Evolutionary conservation across 1,140 invertebrate species (phyloP).

Genomic region (Nylanderia fulva): DNA sequence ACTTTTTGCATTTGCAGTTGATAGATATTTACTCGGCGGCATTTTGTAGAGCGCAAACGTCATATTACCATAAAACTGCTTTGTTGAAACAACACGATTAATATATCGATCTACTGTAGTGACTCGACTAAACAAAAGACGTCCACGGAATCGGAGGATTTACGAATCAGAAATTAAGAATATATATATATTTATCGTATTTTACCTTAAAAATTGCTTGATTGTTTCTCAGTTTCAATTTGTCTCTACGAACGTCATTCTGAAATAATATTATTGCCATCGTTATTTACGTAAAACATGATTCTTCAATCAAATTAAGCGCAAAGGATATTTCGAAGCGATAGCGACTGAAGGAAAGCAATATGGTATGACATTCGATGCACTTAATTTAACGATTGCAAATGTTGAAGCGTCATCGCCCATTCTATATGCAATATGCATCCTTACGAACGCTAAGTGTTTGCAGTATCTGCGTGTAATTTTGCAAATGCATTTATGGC

Average conservation of each 20-base stretch:
- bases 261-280: neutral
- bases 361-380: neutral
- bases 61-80: conserved; percentile 9
- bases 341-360: neutral
- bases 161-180: neutral
- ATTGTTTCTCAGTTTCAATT: conserved; percentile 8
- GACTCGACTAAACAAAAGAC: conserved; percentile 21
- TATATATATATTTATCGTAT: conserved; percentile 2
- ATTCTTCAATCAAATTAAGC: conserved; percentile 11
- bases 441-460: neutral
- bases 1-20: conserved; percentile 30
- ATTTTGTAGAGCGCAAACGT: conserved; percentile 16
- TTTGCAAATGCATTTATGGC: neutral
- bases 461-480: neutral
- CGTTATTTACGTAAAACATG: neutral
- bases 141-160: neutral
- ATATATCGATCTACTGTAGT: conserved; percentile 21
- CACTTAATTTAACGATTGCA: neutral
- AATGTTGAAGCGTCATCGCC: neutral
- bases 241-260: neutral
- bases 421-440: neutral
- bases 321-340: neutral
- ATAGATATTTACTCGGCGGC: conserved; percentile 31
- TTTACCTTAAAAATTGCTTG: neutral
- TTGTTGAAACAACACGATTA: neutral